A percentile compares a stretch with the other conserved stretches of the same genome.
phyloP scores from a whole-genome alignment of 2,797 vertebrate genomes.

The Telmatherina bonti region DNA sequence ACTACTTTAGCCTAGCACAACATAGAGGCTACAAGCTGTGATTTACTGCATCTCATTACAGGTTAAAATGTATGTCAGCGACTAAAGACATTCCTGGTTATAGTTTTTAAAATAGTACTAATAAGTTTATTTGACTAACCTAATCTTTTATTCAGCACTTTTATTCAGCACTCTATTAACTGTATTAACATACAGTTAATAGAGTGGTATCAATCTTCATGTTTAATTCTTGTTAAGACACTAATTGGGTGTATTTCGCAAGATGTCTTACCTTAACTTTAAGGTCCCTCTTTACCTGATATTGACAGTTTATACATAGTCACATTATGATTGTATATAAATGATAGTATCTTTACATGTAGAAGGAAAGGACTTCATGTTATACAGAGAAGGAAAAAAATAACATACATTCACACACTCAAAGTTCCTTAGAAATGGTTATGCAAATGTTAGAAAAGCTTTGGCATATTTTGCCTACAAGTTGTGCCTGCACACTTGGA shows the following conservation, averaged over 20 bases:
- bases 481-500: conserved; percentile 83
- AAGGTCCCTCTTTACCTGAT: conserved; percentile 44
- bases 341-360: conserved; percentile 65
- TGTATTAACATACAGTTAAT: not conserved
- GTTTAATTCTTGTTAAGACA: conserved; percentile 14
- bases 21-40: too few species aligned
- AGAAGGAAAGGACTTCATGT: conserved; percentile 71
- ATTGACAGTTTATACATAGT: conserved; percentile 60
- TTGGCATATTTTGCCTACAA: conserved; percentile 81
- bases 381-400: conserved; percentile 55
- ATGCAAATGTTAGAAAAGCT: conserved; percentile 82
- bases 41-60: too few species aligned
- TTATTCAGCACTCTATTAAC: too few species aligned
- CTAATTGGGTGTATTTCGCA: conserved; percentile 9
- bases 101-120: too few species aligned
- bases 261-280: conserved; percentile 21
- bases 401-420: conserved; percentile 72
- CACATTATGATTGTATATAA: conserved; percentile 78
- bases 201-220: conserved; percentile 7
- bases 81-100: too few species aligned
- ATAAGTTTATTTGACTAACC: too few species aligned
- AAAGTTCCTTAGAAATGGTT: conserved; percentile 76
- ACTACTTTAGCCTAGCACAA: too few species aligned
- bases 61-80: too few species aligned
- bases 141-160: not conserved